These are phyloP conservation scores for Drosophila quadrilineata DNA, from an alignment of 1,140 invertebrate genomes.

Conservation along the genomic window DNA sequence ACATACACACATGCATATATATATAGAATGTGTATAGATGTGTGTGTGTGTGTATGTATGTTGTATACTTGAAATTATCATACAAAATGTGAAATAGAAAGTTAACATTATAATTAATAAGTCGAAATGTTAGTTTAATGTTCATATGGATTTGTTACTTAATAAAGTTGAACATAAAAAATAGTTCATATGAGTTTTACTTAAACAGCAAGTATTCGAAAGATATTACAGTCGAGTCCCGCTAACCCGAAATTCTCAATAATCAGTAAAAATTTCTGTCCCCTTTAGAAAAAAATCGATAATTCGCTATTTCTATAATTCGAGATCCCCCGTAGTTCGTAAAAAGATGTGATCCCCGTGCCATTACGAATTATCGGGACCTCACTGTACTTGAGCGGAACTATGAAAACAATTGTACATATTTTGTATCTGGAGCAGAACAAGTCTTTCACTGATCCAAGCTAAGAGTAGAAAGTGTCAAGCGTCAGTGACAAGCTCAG, in stretches of 20 bases:
- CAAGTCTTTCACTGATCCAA: neutral
- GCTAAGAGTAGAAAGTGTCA: neutral
- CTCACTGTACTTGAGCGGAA: no score
- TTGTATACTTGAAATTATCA: conserved; percentile 29
- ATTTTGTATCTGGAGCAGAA: conserved; percentile 11
- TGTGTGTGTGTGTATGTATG: conserved; percentile 2
- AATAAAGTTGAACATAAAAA: conserved; percentile 53
- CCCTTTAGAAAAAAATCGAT: no score
- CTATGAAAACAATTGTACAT: neutral
- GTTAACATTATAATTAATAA: conserved; percentile 57
- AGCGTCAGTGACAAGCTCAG: neutral
- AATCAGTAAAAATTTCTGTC: no score
- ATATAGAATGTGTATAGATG: neutral
- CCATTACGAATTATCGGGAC: no score
- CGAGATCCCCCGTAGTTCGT: no score
- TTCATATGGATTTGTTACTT: conserved; percentile 46
- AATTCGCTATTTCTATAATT: no score
- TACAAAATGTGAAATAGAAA: conserved; percentile 63
- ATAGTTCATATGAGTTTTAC: neutral
- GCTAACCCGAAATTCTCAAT: no score
- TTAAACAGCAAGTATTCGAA: neutral
- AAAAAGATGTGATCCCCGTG: no score
- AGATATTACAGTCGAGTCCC: neutral
- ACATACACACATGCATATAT: conserved; percentile 4
- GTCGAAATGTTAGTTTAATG: conserved; percentile 40